phyloP scores from a whole-genome alignment of 1,140 invertebrate species.

The Ceratosolen fusciceps region DNA sequence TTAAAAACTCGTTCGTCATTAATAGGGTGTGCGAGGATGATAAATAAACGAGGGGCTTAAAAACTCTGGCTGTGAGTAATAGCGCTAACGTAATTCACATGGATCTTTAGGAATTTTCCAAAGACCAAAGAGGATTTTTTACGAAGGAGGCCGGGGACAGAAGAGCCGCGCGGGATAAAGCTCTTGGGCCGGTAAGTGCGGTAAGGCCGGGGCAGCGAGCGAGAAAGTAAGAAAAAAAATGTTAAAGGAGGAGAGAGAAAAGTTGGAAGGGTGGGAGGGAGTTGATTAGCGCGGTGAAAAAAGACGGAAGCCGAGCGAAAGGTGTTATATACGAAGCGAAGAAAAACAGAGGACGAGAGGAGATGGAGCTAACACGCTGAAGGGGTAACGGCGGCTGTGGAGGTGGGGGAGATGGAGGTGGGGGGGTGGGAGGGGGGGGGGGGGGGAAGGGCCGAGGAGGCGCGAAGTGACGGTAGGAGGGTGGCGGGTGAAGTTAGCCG shows the following conservation, averaged over 20 bases:
- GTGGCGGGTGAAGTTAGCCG: constrained; percentile 26
- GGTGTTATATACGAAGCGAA: constrained; percentile 39
- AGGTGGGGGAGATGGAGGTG: constrained; percentile 19
- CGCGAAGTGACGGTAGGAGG: constrained; percentile 10
- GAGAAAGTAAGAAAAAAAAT: neutral
- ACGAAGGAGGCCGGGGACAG: neutral
- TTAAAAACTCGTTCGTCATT: neutral
- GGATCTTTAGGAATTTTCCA: neutral
- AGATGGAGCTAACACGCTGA: constrained; percentile 12
- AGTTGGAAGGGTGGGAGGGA: neutral
- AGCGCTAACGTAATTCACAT: neutral
- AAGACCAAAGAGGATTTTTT: neutral
- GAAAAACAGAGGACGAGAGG: constrained; percentile 35
- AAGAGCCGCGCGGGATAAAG: neutral
- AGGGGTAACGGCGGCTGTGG: constrained; percentile 24
- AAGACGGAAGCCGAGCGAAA: constrained; percentile 60
- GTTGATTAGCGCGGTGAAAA: constrained; percentile 60
- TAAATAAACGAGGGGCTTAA: neutral
- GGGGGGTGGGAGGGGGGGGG: constrained; percentile 4
- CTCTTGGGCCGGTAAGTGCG: neutral
- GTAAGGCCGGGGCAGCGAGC: neutral
- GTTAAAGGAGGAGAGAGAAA: constrained; percentile 17
- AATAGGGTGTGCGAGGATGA: neutral
- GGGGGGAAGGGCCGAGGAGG: neutral
- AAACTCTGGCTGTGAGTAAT: neutral